Evolutionary conservation across 2,113 vertebrate genomes (phyloP), one percentile per base, ranked within the genome.

Genomic region (Paradisaea rubra): DNA sequence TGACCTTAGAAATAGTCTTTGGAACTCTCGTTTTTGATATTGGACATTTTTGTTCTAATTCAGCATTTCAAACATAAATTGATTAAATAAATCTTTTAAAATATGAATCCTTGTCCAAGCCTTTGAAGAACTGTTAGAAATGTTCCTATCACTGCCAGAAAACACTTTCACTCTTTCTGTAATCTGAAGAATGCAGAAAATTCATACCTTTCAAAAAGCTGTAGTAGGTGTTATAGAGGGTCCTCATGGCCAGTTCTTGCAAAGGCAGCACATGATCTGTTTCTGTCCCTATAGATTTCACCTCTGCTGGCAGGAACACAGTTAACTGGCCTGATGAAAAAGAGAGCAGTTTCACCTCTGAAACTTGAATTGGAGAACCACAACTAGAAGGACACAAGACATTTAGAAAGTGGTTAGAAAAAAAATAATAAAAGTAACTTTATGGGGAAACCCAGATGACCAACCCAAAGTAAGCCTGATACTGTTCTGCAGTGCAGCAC

Each of bases 161-260:
- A 93, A 82, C 7, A 22, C 69, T 93, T 71, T 33, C 30, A 65
- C n/a, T 69, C 23, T 6, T 78, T 52, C 30, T 56, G 23, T 61
- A 31, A 69, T 47, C 7, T 60, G 28, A 90, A 74, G 47, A 66
- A 81, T 6, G 20, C 13, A 81, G 44, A 74, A 42, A 77, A 42
- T 33, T 68, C 77, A 22, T 97, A 99, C 99, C 98, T 97, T 98
- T 98, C 27, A 97, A 91, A 39, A 95, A 86, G 8, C 87, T 81
- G 91, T 95, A 97, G 95, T 97, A 98, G 57, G 97, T 94, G 78
- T 94, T 97, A 87, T 99, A 98, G 33, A 99, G 98, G 6, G 96
- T 96, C 96, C 99, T 97, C 98, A 99, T 98, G 64, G 98, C 98
- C 87, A 99, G 95, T 95, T 99, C 99, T 93, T 99, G 99, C 94